phyloP scores from a whole-genome alignment of 2,888 invertebrate genomes.

The Tupiocoris notatus region DNA sequence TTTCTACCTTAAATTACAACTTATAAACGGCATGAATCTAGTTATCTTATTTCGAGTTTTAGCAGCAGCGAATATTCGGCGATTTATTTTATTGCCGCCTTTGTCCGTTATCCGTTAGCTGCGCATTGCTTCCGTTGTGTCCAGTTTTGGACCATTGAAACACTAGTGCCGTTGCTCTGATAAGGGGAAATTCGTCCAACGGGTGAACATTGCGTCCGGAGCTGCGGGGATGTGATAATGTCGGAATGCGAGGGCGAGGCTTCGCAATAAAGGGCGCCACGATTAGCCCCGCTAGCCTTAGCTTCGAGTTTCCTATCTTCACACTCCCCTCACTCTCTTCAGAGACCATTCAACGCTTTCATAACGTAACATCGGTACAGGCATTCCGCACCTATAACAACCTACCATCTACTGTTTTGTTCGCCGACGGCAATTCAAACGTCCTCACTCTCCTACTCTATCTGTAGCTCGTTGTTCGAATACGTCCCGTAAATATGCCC shows the following conservation, averaged over 20 bases:
- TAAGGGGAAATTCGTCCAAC: not conserved
- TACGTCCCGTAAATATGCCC: no score
- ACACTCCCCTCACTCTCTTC: not conserved
- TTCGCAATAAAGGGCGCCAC: not conserved
- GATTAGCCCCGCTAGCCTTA: not conserved
- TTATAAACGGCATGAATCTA: no score
- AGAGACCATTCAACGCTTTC: not conserved
- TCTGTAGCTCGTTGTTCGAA: no score
- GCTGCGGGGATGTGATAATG: not conserved
- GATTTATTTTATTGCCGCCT: not conserved
- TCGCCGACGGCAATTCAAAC: no score
- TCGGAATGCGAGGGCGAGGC: not conserved
- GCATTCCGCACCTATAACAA: not conserved
- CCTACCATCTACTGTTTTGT: no score
- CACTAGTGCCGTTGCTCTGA: not conserved
- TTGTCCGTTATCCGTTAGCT: no score
- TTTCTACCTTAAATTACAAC: no score
- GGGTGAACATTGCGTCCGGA: not conserved
- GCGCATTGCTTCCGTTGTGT: no score
- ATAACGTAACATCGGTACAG: not conserved
- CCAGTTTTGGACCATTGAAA: not conserved
- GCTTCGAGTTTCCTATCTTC: not conserved
- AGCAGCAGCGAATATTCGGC: no score
- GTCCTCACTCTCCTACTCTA: no score
- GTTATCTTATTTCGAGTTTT: no score